Conservation (phyloP, 2,797 vertebrate species). For the Labroides dimidiatus region DNA sequence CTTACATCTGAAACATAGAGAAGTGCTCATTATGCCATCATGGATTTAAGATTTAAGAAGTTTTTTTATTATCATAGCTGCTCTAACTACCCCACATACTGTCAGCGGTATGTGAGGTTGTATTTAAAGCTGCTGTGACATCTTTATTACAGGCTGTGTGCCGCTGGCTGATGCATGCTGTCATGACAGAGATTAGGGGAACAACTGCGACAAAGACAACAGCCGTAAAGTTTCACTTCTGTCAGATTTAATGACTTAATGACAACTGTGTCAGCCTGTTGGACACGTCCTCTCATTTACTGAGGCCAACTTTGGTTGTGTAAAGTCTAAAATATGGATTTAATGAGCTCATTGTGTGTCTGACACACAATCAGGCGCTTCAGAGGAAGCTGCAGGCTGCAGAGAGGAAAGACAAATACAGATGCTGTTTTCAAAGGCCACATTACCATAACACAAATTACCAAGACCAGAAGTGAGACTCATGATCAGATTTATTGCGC, state of each 20-base stretch:
- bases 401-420: no score
- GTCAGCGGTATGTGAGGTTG: slow-evolving; percentile 8
- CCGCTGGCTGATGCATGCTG: slow-evolving; percentile 11
- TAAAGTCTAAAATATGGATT: not conserved
- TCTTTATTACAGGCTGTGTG: slow-evolving; percentile 40
- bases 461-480: no score
- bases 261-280: not conserved
- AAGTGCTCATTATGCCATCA: slow-evolving; percentile 40
- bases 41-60: slow-evolving; percentile 13
- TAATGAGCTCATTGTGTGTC: slow-evolving; percentile 1
- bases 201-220: slow-evolving; percentile 9
- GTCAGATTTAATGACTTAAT: not conserved
- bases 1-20: not conserved
- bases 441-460: no score
- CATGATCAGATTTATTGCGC: no score
- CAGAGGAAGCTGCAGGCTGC: not conserved
- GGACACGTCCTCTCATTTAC: not conserved
- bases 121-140: slow-evolving; percentile 34
- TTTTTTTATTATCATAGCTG: slow-evolving; percentile 7
- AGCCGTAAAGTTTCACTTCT: slow-evolving; percentile 3
- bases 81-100: slow-evolving; percentile 17
- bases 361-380: not conserved
- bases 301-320: not conserved
- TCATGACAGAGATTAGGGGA: slow-evolving; percentile 13
- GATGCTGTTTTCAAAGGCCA: no score